phyloP scores from a whole-genome alignment of 1,140 invertebrate genomes.

The Hycleus phaleratus region DNA sequence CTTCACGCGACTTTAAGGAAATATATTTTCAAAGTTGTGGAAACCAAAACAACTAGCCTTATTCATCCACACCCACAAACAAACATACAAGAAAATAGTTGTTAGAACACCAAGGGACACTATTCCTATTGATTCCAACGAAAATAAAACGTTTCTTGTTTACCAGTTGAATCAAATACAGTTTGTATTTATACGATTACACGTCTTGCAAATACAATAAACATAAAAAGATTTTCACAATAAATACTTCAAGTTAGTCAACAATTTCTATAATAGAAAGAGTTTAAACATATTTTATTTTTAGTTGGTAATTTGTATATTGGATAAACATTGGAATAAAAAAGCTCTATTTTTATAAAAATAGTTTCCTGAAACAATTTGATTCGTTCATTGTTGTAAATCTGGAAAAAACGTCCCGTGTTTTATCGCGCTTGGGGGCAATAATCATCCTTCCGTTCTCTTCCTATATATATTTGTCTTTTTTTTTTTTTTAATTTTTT shows the following conservation, averaged over 20 bases:
- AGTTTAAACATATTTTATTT: too few relatives aligned
- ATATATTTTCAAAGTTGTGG: constrained; percentile 10
- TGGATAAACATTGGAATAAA: background rate
- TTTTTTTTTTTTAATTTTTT: too few relatives aligned
- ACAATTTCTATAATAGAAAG: too few relatives aligned
- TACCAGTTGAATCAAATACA: constrained; percentile 12
- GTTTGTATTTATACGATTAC: background rate
- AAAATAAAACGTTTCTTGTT: constrained; percentile 13
- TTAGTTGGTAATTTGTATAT: too few relatives aligned
- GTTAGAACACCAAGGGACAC: constrained; percentile 12
- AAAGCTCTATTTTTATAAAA: too few relatives aligned
- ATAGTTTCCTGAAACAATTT: constrained; percentile 4
- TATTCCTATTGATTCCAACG: constrained; percentile 12
- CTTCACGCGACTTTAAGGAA: constrained; percentile 4
- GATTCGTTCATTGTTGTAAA: background rate
- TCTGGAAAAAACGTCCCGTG: too few relatives aligned
- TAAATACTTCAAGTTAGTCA: too few relatives aligned
- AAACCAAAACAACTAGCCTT: background rate
- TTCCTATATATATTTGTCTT: too few relatives aligned
- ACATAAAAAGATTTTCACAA: too few relatives aligned
- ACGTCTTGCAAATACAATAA: background rate
- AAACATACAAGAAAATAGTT: constrained; percentile 5
- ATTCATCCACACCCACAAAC: too few relatives aligned
- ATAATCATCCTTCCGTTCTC: too few relatives aligned
- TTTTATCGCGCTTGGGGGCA: too few relatives aligned